These are phyloP conservation scores for Chrysomela aeneicollis DNA, from an alignment of 2,888 invertebrate genomes.

Conservation along the genomic window DNA sequence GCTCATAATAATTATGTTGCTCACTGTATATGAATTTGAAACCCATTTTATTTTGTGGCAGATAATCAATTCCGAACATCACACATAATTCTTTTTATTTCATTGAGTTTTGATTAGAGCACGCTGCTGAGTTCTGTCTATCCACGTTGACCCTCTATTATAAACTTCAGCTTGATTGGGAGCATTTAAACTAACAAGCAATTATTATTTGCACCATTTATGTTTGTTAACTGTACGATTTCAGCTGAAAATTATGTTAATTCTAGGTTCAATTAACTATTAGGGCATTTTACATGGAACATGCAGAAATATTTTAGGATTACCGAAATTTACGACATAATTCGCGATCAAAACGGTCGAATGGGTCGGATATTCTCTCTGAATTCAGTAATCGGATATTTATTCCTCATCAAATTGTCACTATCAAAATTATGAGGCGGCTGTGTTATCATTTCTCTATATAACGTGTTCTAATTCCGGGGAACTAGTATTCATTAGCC, in stretches of 20 bases:
- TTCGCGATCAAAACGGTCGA: not conserved
- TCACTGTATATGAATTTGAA: too few relatives aligned
- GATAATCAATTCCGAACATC: too few relatives aligned
- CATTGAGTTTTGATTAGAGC: too few relatives aligned
- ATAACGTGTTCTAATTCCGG: too few relatives aligned
- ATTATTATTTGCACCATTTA: slow-evolving; percentile 31
- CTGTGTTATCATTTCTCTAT: not conserved
- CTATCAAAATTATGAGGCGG: not conserved
- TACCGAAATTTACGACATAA: slow-evolving; percentile 2
- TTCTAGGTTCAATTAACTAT: slow-evolving; percentile 28
- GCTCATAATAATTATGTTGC: too few relatives aligned
- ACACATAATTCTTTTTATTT: too few relatives aligned
- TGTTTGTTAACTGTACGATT: slow-evolving; percentile 28
- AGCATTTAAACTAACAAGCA: slow-evolving; percentile 31
- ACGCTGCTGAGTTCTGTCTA: too few relatives aligned
- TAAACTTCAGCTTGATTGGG: slow-evolving; percentile 28
- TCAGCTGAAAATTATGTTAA: slow-evolving; percentile 31
- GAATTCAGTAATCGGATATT: slow-evolving; percentile 2
- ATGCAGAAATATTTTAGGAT: slow-evolving; percentile 3
- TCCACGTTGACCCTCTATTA: slow-evolving; percentile 17
- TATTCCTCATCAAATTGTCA: slow-evolving; percentile 1
- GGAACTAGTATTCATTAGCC: too few relatives aligned
- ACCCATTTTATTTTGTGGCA: too few relatives aligned
- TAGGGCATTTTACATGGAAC: slow-evolving; percentile 6
- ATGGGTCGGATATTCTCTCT: not conserved